Conservation (phyloP, 1,140 invertebrate species). For the Scylla paramamosain region DNA sequence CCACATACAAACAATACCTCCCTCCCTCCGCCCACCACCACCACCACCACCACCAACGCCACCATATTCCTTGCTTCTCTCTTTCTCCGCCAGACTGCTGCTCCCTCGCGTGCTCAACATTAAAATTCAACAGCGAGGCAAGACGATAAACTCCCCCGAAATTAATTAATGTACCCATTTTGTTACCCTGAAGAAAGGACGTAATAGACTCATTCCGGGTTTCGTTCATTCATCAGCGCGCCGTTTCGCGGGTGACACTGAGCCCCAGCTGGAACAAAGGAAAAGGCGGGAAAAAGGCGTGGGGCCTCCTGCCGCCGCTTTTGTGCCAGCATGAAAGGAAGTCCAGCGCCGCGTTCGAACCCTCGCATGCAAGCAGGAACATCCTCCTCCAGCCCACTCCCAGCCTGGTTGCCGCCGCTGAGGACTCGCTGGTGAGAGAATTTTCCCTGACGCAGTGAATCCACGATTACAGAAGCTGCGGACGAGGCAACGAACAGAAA, state of each 20-base stretch:
- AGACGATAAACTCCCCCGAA: not conserved
- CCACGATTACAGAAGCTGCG: not conserved
- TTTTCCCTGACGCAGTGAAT: not conserved
- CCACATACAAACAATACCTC: not conserved
- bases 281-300: constrained; percentile 68
- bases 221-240: constrained; percentile 71
- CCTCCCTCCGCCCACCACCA: not conserved
- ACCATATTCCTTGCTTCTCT: not conserved
- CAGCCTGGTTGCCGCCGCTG: not conserved
- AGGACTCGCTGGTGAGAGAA: not conserved
- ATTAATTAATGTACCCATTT: constrained; percentile 68
- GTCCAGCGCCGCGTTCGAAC: constrained; percentile 48
- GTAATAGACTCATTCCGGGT: constrained; percentile 74
- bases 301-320: constrained; percentile 68
- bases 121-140: not conserved
- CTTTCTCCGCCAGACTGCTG: not conserved
- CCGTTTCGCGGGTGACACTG: constrained; percentile 72
- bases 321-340: constrained; percentile 68
- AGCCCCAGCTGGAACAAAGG: constrained; percentile 70
- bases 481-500: not conserved
- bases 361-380: not conserved
- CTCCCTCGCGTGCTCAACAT: constrained; percentile 1
- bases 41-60: not conserved
- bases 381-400: not conserved
- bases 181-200: constrained; percentile 57